Conservation (phyloP, 2,113 vertebrate genomes). For the Oreocharis arfaki region DNA sequence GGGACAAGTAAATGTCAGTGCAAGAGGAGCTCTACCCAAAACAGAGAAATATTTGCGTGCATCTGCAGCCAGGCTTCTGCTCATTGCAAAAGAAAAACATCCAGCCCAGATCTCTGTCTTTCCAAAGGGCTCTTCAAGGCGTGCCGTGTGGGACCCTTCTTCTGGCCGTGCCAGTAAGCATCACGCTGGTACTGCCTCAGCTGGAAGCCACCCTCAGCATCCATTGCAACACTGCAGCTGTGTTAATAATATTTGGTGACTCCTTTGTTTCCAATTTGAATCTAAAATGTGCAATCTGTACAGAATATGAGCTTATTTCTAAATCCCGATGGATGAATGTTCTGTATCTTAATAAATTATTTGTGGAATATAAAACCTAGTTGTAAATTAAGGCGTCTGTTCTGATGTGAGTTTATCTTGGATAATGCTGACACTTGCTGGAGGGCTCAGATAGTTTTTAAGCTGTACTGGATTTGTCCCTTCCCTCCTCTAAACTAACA, state of each 20-base stretch:
- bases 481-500: neutral
- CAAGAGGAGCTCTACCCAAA: neutral
- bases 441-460: conserved; percentile 26
- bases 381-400: conserved; percentile 15
- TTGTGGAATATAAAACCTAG: conserved; percentile 34
- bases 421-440: conserved; percentile 59
- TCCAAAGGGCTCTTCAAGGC: neutral
- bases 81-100: neutral
- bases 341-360: conserved; percentile 65
- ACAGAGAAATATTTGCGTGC: neutral
- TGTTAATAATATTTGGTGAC: conserved; percentile 53
- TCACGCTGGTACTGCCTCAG: neutral
- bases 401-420: conserved; percentile 11
- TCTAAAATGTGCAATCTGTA: conserved; percentile 33
- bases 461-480: neutral
- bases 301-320: conserved; percentile 48
- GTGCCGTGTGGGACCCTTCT: neutral
- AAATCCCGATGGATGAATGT: conserved; percentile 39
- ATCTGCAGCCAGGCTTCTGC: neutral
- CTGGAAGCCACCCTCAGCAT: conserved; percentile 28
- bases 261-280: conserved; percentile 40
- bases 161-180: neutral
- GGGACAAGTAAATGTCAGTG: neutral
- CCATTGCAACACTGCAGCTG: conserved; percentile 38
- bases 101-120: neutral